These are phyloP conservation scores for Rhinopomastus cyanomelas DNA, from an alignment of 2,113 vertebrate species.

Conservation along the genomic window DNA sequence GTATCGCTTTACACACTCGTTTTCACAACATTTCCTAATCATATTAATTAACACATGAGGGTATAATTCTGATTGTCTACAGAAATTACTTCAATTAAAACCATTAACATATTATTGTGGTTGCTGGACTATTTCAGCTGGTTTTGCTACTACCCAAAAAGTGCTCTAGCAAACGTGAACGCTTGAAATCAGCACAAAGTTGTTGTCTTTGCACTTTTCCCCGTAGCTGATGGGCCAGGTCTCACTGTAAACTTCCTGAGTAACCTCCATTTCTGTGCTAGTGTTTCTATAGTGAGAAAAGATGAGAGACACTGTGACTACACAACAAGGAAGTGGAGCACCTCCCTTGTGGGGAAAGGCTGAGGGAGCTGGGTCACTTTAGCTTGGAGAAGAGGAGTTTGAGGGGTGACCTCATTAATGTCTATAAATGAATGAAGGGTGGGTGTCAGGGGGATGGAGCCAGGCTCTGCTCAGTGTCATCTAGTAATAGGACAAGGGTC, in stretches of 20 bases:
- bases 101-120: slow-evolving; percentile 51
- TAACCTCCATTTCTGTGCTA: not conserved
- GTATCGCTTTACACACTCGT: slow-evolving; percentile 12
- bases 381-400: too few species aligned
- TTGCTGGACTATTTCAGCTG: slow-evolving; percentile 28
- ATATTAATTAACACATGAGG: slow-evolving; percentile 58
- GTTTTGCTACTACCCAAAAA: slow-evolving; percentile 45
- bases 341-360: too few species aligned
- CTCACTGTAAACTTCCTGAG: not conserved
- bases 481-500: too few species aligned
- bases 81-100: slow-evolving; percentile 65
- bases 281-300: not conserved
- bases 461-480: too few species aligned
- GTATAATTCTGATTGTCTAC: slow-evolving; percentile 61
- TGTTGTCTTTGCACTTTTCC: not conserved
- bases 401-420: too few species aligned
- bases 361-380: too few species aligned
- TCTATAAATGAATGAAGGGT: too few species aligned
- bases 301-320: not conserved
- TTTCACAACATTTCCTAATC: slow-evolving; percentile 42
- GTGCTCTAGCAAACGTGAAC: not conserved
- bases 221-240: not conserved
- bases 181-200: slow-evolving; percentile 20
- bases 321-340: too few species aligned
- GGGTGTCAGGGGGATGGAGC: too few species aligned